phyloP scores from a whole-genome alignment of 2,797 vertebrate species.

The Antennarius maculatus region DNA sequence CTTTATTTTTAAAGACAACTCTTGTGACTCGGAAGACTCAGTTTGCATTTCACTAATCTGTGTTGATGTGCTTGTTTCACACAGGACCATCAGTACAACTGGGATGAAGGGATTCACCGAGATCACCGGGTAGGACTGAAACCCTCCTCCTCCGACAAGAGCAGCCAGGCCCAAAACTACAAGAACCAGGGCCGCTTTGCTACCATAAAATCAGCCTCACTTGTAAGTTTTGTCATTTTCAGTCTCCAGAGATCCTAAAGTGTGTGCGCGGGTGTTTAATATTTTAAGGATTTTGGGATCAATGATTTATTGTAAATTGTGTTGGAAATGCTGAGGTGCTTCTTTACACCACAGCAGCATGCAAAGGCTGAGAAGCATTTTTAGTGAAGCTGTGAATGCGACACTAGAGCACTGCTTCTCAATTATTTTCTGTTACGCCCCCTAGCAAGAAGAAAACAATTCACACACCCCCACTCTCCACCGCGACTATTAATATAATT shows the following conservation, averaged over 20 bases:
- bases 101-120: conserved; percentile 93
- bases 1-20: neutral
- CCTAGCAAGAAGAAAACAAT: too few relatives aligned
- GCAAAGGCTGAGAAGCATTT: neutral
- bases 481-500: too few relatives aligned
- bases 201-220: conserved; percentile 98
- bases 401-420: conserved; percentile 10
- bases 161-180: conserved; percentile 92
- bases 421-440: too few relatives aligned
- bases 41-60: neutral
- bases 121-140: conserved; percentile 91
- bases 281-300: conserved; percentile 1
- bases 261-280: neutral
- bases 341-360: conserved; percentile 8
- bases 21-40: neutral
- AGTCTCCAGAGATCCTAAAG: neutral
- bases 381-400: conserved; percentile 4
- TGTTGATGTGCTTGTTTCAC: conserved; percentile 53
- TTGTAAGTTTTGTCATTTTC: conserved; percentile 82
- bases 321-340: too few relatives aligned
- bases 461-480: too few relatives aligned
- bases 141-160: conserved; percentile 90
- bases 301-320: conserved; percentile 2
- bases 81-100: conserved; percentile 96
- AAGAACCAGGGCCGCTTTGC: conserved; percentile 97